Evolutionary conservation across 2,797 vertebrate species (phyloP), one percentile per base, ranked within the genome.

Genomic region (Urocyon cinereoargenteus): DNA sequence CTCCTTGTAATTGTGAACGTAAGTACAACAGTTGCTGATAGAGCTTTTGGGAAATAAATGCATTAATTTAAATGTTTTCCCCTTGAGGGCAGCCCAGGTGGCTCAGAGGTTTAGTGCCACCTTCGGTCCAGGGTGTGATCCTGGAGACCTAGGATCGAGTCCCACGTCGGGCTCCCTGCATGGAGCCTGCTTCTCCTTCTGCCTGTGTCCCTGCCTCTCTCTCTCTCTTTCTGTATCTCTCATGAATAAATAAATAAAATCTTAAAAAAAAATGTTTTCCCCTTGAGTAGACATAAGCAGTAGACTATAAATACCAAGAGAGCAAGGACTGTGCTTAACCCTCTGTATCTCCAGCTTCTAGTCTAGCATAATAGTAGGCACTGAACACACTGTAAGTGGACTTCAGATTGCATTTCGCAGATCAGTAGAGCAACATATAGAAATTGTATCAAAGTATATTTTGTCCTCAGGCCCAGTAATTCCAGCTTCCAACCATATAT

Each of bases 401-500:
- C 86, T 68, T 85, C 28, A 89, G 28, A n/a, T 51, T 49, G 13
- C 22, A 49, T 62, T 85, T 28, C 34, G 26, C 53, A 84, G 21
- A 64, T 55, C 49, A 73, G 11, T 55, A 82, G 10, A 93, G 53
- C 28, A 93, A 70, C 28, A 91, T 21, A 21, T 4, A 49, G 68
- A 75, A 82, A 28, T 93, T 40, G 22, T 61, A 13, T 26, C 28
- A 51, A 34, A 55, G 40, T 73, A 10, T 77, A 72, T 83, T 89
- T 96, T 96, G 72, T 91, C 19, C n/a, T 86, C 72, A 36, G n/a
- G 28, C 36, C 68, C 15, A 59, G 1, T 85, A 81, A 85, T 88
- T 93, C 18, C 61, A 73, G 36, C 77, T 85, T 86, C 12, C 26
- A 68, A 4, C 8, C 72, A 59, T 55, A 21, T 22, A 64, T n/a